Evolutionary conservation across 2,888 invertebrate species (phyloP).

Genomic region (Ectropis crepuscularia): DNA sequence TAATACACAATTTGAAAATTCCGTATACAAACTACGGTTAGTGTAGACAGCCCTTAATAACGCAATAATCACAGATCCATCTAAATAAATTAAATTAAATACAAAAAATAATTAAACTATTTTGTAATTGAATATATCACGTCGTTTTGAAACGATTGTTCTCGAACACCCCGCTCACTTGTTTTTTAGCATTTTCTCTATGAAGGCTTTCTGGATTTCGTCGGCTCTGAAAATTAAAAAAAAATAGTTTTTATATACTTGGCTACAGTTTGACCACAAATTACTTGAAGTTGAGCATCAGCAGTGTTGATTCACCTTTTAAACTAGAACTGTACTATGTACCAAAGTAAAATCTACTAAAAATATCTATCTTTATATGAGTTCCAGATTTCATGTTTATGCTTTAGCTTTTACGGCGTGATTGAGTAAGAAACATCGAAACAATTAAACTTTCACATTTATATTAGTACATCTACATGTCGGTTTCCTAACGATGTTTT

Average conservation of each 20-base stretch:
- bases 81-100: conserved; percentile 27
- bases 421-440: too few relatives aligned
- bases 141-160: conserved; percentile 24
- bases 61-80: conserved; percentile 40
- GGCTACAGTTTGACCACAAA: not conserved
- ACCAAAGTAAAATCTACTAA: too few relatives aligned
- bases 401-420: too few relatives aligned
- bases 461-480: too few relatives aligned
- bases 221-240: conserved; percentile 69
- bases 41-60: conserved; percentile 2
- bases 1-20: not conserved
- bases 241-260: not conserved
- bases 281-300: too few relatives aligned
- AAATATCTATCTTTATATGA: too few relatives aligned
- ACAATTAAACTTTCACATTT: too few relatives aligned
- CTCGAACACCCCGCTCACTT: conserved; percentile 40
- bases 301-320: too few relatives aligned
- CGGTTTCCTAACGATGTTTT: too few relatives aligned
- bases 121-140: conserved; percentile 28
- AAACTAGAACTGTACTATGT: too few relatives aligned
- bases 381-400: too few relatives aligned
- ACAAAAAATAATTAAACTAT: conserved; percentile 16
- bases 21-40: not conserved
- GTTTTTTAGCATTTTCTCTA: conserved; percentile 64
- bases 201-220: conserved; percentile 73